Percentiles rank a stretch among this genome's conserved stretches.
These are phyloP conservation scores for Pachydiplax longipennis DNA, from an alignment of 2,888 invertebrate genomes.

Conservation along the genomic window DNA sequence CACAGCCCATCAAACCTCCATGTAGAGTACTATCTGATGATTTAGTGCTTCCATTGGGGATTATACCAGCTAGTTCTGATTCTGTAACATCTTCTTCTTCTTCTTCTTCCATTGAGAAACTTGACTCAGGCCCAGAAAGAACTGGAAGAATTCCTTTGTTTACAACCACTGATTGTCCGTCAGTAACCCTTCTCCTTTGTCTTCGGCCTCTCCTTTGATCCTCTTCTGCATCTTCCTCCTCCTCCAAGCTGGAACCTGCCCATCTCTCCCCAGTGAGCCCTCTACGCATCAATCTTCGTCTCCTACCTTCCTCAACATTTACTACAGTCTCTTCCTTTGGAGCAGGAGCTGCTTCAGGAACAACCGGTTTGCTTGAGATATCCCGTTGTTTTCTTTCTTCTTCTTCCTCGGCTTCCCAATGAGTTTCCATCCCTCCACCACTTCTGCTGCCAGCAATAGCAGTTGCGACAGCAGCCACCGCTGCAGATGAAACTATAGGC, in stretches of 20 bases:
- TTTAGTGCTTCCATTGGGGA: constrained; percentile 81
- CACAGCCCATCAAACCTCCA: constrained; percentile 64
- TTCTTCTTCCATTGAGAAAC: constrained; percentile 43
- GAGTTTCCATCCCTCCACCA: constrained; percentile 66
- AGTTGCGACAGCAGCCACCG: constrained; percentile 30
- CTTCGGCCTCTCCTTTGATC: not conserved
- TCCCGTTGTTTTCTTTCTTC: constrained; percentile 8
- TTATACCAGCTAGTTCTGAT: constrained; percentile 76
- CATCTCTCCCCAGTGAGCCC: constrained; percentile 6
- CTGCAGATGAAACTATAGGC: constrained; percentile 4
- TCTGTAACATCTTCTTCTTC: constrained; percentile 84
- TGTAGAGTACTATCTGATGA: constrained; percentile 81
- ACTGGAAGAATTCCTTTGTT: not conserved
- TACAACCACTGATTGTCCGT: not conserved
- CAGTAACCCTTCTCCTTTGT: not conserved
- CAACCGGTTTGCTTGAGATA: not conserved
- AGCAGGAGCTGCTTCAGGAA: not conserved
- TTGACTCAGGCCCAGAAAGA: constrained; percentile 11
- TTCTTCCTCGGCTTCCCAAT: constrained; percentile 71
- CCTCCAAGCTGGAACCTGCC: constrained; percentile 20
- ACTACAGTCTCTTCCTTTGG: not conserved
- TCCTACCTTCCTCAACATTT: not conserved
- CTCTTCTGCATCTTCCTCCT: constrained; percentile 14
- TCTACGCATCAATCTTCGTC: constrained; percentile 15
- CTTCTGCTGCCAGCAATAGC: constrained; percentile 52